phyloP scores from a whole-genome alignment of 1,140 invertebrate genomes.

The Whitmania pigra region DNA sequence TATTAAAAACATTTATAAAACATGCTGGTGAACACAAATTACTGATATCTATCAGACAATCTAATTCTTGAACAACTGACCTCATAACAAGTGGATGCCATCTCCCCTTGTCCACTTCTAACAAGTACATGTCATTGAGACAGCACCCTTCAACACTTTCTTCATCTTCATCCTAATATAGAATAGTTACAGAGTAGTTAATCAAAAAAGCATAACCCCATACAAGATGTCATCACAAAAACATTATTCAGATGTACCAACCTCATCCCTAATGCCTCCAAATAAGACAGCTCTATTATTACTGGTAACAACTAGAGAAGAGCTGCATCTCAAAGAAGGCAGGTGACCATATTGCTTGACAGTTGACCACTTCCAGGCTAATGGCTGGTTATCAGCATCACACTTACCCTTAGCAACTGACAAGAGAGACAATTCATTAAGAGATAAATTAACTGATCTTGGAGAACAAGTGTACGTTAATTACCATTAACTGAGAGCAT shows the following conservation, averaged over 20 bases:
- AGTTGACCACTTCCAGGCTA: slow-evolving; percentile 62
- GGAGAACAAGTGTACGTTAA: neutral
- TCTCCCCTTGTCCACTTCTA: slow-evolving; percentile 61
- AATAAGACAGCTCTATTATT: slow-evolving; percentile 56
- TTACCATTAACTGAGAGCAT: slow-evolving; percentile 42
- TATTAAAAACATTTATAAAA: too few species aligned
- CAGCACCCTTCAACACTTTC: slow-evolving; percentile 66
- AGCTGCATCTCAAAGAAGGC: slow-evolving; percentile 57
- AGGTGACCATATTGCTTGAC: slow-evolving; percentile 56
- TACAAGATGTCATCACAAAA: neutral
- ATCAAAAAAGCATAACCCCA: neutral
- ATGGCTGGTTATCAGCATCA: slow-evolving; percentile 25
- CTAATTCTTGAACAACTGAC: slow-evolving; percentile 23
- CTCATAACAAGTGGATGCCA: slow-evolving; percentile 50
- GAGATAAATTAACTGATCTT: neutral
- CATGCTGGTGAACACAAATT: too few species aligned
- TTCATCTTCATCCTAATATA: slow-evolving; percentile 39
- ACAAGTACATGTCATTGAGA: slow-evolving; percentile 63
- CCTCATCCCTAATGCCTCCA: slow-evolving; percentile 61
- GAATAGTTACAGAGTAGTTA: neutral
- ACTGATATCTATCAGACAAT: too few species aligned
- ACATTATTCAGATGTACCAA: slow-evolving; percentile 22
- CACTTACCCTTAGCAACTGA: slow-evolving; percentile 29
- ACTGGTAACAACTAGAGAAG: slow-evolving; percentile 45
- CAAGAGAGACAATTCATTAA: neutral